Conservation (phyloP, 2,888 invertebrate genomes). For the Lissonota sp. region DNA sequence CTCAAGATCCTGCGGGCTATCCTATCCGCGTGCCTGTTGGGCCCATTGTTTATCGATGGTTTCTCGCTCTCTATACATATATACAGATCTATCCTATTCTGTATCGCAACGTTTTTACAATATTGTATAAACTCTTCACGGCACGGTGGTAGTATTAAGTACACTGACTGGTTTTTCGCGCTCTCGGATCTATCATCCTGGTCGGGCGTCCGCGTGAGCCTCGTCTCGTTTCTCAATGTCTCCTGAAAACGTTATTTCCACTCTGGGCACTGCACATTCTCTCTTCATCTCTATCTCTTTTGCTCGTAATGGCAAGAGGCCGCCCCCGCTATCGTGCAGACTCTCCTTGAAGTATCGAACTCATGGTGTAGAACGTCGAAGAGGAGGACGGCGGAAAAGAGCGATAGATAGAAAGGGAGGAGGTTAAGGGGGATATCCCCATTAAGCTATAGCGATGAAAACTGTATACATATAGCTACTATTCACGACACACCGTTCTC, state of each 20-base stretch:
- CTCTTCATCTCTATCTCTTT: neutral
- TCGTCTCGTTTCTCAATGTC: constrained; percentile 60
- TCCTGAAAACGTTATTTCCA: constrained; percentile 49
- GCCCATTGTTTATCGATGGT: constrained; percentile 65
- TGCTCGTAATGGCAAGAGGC: neutral
- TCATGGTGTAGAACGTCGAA: neutral
- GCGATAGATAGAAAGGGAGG: neutral
- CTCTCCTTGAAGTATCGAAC: constrained; percentile 27
- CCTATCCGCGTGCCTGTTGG: constrained; percentile 46
- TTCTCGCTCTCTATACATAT: constrained; percentile 27
- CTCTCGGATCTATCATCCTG: constrained; percentile 57
- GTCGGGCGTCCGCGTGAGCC: constrained; percentile 45
- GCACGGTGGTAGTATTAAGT: constrained; percentile 41
- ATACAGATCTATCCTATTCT: constrained; percentile 19
- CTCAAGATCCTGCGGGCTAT: constrained; percentile 68
- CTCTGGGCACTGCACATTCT: constrained; percentile 1
- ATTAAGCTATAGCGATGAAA: constrained; percentile 34
- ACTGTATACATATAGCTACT: constrained; percentile 19
- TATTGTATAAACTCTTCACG: constrained; percentile 11
- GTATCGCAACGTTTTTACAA: constrained; percentile 13
- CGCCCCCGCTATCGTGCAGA: constrained; percentile 36
- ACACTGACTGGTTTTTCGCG: constrained; percentile 44
- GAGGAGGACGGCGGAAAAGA: neutral
- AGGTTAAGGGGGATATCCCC: constrained; percentile 1
- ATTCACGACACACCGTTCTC: constrained; percentile 44